Evolutionary conservation across 2,113 vertebrate genomes (phyloP).

Genomic region (Hemicordylus capensis): DNA sequence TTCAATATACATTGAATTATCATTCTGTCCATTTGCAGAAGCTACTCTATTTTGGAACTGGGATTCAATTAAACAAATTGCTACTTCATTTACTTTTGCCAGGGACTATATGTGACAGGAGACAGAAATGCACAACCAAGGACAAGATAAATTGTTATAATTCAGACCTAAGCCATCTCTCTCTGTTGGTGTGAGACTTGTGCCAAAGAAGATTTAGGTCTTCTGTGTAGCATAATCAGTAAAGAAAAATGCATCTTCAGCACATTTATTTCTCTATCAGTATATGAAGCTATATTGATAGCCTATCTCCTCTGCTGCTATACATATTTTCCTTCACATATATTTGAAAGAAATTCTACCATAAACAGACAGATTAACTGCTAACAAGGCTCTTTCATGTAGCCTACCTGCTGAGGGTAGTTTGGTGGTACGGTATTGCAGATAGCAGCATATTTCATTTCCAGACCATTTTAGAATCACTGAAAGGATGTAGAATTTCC

Average conservation of each 20-base stretch:
- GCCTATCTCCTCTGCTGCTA: not conserved
- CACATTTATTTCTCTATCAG: slow-evolving; percentile 1
- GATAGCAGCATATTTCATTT: not conserved
- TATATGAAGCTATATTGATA: not conserved
- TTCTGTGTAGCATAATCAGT: not conserved
- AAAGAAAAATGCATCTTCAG: not conserved
- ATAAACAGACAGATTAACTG: not conserved
- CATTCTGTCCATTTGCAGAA: not conserved
- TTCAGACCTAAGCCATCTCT: not conserved
- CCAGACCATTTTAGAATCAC: not conserved
- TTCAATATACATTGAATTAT: too few relatives aligned
- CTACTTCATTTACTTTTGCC: not conserved
- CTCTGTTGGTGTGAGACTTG: not conserved
- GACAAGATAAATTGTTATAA: not conserved
- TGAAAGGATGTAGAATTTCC: not conserved
- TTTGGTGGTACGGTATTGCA: not conserved
- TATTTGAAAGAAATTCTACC: not conserved
- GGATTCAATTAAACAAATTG: not conserved
- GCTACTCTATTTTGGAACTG: not conserved
- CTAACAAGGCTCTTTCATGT: not conserved
- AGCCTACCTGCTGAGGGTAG: accelerated
- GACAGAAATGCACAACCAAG: not conserved
- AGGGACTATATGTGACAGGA: not conserved
- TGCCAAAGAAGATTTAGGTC: not conserved
- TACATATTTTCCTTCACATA: not conserved